A percentile compares a stretch with the other conserved stretches of the same genome.
These are phyloP conservation scores for Lasioglossum malachurum DNA, from an alignment of 2,888 invertebrate genomes.

Conservation along the genomic window DNA sequence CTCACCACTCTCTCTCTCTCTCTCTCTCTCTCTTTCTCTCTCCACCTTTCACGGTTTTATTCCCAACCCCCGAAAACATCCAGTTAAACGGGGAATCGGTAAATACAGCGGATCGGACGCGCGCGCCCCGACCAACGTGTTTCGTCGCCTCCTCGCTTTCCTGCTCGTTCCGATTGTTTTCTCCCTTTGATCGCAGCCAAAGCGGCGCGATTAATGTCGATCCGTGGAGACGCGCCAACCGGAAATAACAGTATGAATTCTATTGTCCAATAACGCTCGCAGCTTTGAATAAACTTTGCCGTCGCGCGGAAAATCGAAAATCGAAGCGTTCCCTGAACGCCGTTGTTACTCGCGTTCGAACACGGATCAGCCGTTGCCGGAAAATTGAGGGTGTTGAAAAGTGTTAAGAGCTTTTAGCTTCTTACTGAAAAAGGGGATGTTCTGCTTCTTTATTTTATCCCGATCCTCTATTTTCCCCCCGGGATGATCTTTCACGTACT, in stretches of 20 bases:
- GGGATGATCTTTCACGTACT: neutral
- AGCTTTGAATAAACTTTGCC: neutral
- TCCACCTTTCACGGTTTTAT: slow-evolving; percentile 3
- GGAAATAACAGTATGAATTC: neutral
- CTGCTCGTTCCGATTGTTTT: neutral
- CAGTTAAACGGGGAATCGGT: slow-evolving; percentile 62
- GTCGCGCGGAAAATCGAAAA: neutral
- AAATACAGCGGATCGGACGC: slow-evolving; percentile 41
- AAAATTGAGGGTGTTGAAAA: neutral
- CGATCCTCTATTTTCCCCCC: neutral
- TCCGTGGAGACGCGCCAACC: neutral
- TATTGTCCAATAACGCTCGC: neutral
- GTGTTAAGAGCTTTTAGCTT: neutral
- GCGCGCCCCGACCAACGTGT: neutral
- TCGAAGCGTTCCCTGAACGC: neutral
- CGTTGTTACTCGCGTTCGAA: neutral
- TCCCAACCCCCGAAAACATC: slow-evolving; percentile 42
- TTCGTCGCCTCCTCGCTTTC: slow-evolving; percentile 24
- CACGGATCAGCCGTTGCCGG: neutral
- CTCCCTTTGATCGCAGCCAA: neutral
- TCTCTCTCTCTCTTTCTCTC: neutral
- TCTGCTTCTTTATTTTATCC: neutral
- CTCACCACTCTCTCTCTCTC: neutral
- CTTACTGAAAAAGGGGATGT: neutral
- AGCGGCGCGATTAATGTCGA: slow-evolving; percentile 7